Evolutionary conservation across 2,797 vertebrate genomes (phyloP).

Genomic region (Botia almorhae): DNA sequence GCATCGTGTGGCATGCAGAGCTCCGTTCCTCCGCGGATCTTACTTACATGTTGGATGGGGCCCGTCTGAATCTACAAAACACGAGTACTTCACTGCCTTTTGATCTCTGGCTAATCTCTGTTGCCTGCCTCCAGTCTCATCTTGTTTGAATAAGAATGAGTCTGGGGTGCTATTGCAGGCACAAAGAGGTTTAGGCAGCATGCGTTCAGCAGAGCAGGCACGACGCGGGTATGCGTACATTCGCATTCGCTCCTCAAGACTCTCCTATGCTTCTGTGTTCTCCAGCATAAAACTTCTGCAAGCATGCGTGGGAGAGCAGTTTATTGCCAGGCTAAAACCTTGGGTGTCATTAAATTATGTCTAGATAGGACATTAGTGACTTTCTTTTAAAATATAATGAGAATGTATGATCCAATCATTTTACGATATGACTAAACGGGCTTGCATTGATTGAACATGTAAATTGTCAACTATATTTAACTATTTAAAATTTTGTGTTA

Average conservation of each 20-base stretch:
- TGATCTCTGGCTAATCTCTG: slow-evolving; percentile 83
- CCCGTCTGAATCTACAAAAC: slow-evolving; percentile 79
- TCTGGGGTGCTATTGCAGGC: slow-evolving; percentile 76
- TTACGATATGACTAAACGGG: slow-evolving; percentile 18
- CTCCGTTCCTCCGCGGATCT: slow-evolving; percentile 66
- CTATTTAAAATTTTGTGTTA: background rate
- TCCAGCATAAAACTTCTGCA: slow-evolving; percentile 29
- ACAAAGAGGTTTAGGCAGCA: slow-evolving; percentile 77
- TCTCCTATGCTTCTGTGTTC: slow-evolving; percentile 36
- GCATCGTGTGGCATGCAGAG: slow-evolving; percentile 71
- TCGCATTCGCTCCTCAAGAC: background rate
- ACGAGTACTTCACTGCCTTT: slow-evolving; percentile 75
- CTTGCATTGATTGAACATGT: background rate
- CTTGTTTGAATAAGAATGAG: slow-evolving; percentile 82
- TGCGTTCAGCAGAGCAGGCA: slow-evolving; percentile 61
- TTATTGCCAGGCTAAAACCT: slow-evolving; percentile 37
- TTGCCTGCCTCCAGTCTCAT: slow-evolving; percentile 82
- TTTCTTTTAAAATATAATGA: slow-evolving; percentile 36
- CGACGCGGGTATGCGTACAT: slow-evolving; percentile 34
- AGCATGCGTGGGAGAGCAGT: slow-evolving; percentile 24
- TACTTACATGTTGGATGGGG: slow-evolving; percentile 60
- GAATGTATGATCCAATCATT: slow-evolving; percentile 33
- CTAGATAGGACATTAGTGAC: slow-evolving; percentile 31
- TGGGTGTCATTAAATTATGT: slow-evolving; percentile 47
- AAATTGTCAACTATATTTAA: background rate